These are phyloP conservation scores for Ceratina australensis DNA, from an alignment of 1,140 invertebrate genomes.

Conservation along the genomic window DNA sequence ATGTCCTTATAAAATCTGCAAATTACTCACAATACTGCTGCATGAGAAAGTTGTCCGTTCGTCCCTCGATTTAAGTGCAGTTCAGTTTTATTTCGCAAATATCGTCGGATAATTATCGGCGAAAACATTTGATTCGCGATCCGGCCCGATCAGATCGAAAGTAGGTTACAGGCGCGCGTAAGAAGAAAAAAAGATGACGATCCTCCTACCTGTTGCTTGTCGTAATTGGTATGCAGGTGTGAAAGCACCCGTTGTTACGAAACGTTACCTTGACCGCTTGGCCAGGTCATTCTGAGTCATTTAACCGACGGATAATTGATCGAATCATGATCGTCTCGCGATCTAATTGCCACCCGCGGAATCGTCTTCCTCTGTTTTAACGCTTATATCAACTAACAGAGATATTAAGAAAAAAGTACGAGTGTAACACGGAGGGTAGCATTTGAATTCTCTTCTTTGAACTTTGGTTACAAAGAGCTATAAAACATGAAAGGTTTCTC, in stretches of 20 bases:
- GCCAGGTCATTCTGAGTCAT: slow-evolving; percentile 48
- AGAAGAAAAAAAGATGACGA: slow-evolving; percentile 20
- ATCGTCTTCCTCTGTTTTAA: too few species aligned
- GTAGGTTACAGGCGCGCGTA: slow-evolving; percentile 47
- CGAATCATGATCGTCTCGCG: not conserved
- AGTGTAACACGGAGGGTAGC: too few species aligned
- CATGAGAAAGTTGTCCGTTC: too few species aligned
- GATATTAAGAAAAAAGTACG: too few species aligned
- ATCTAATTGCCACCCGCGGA: not conserved
- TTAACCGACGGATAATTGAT: slow-evolving; percentile 31
- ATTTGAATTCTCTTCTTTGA: too few species aligned
- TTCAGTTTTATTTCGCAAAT: slow-evolving; percentile 13
- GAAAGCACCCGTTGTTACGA: slow-evolving; percentile 47
- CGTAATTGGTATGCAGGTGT: slow-evolving; percentile 51
- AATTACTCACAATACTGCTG: too few species aligned
- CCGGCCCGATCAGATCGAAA: slow-evolving; percentile 14
- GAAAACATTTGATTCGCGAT: not conserved
- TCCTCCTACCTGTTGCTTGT: not conserved
- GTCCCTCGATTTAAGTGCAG: too few species aligned
- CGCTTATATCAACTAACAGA: too few species aligned
- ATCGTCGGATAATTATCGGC: slow-evolving; percentile 23
- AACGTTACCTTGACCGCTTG: slow-evolving; percentile 58
- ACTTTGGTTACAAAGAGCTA: too few species aligned
- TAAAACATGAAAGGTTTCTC: too few species aligned
- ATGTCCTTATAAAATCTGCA: too few species aligned